Conservation (phyloP, 2,113 vertebrate genomes). For the Bubo scandiacus region DNA sequence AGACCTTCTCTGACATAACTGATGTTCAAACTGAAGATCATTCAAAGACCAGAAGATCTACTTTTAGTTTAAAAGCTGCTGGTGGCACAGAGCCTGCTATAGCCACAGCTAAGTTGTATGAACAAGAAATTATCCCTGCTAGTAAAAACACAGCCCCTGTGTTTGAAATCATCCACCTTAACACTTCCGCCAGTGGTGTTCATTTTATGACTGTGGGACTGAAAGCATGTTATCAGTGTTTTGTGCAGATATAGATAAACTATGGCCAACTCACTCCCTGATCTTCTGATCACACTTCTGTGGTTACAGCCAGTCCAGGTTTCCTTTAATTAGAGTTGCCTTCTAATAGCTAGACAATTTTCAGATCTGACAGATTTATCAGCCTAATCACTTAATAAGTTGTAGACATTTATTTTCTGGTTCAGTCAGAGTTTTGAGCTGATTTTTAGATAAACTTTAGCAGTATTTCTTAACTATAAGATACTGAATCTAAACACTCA, state of each 20-base stretch:
- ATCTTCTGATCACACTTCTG: background rate
- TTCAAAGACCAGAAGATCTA: background rate
- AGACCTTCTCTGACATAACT: background rate
- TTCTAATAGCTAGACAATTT: background rate
- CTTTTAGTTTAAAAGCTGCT: background rate
- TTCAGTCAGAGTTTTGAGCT: background rate
- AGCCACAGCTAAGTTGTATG: background rate
- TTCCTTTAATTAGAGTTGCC: background rate
- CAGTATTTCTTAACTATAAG: background rate
- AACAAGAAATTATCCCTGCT: background rate
- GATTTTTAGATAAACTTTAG: background rate
- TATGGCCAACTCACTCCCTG: background rate
- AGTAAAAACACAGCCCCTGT: background rate
- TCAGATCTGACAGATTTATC: background rate
- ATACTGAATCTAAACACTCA: background rate
- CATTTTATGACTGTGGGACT: background rate
- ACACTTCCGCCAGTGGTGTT: background rate
- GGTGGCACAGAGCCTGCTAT: background rate
- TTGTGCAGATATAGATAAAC: fast-evolving
- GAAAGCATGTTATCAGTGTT: background rate
- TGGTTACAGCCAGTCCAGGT: background rate
- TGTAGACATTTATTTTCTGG: background rate
- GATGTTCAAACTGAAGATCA: background rate
- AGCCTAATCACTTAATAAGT: background rate
- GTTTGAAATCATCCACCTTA: background rate